These are phyloP conservation scores for Tachuris rubrigastra DNA, from an alignment of 2,113 vertebrate species.

Conservation along the genomic window DNA sequence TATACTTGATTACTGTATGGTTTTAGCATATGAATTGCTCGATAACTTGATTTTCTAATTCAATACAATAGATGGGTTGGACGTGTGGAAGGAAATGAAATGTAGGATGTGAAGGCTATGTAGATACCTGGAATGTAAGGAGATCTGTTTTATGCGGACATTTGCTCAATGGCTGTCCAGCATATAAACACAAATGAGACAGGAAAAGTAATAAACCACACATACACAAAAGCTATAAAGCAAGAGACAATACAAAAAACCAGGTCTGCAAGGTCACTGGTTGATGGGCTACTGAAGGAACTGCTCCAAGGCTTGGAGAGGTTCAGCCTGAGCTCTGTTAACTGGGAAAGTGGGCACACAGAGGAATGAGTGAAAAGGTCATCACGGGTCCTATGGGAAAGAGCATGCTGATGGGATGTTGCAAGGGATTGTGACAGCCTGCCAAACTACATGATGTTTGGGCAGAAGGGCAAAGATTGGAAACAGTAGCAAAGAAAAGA, in stretches of 20 bases:
- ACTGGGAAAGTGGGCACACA: not conserved
- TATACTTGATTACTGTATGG: not conserved
- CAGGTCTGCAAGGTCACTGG: not conserved
- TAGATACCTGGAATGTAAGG: not conserved
- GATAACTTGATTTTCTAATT: not conserved
- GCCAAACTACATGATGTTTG: not conserved
- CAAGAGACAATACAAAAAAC: not conserved
- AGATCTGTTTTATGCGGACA: not conserved
- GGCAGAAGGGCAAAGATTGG: not conserved
- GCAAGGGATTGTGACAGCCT: not conserved
- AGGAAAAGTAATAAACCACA: not conserved
- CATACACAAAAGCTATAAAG: not conserved
- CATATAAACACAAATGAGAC: not conserved
- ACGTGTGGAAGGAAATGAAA: not conserved
- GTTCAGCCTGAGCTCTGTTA: not conserved
- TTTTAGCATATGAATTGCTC: not conserved
- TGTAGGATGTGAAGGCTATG: not conserved
- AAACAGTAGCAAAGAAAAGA: not conserved
- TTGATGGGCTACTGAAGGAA: not conserved
- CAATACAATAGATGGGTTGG: not conserved
- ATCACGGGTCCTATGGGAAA: fast-evolving
- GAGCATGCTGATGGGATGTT: not conserved
- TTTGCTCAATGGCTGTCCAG: not conserved
- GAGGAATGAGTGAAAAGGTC: not conserved
- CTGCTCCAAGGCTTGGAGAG: not conserved